Percentiles rank a stretch among this genome's conserved stretches.
phyloP scores from a whole-genome alignment of 2,113 vertebrate genomes.

The Labeo catla region DNA sequence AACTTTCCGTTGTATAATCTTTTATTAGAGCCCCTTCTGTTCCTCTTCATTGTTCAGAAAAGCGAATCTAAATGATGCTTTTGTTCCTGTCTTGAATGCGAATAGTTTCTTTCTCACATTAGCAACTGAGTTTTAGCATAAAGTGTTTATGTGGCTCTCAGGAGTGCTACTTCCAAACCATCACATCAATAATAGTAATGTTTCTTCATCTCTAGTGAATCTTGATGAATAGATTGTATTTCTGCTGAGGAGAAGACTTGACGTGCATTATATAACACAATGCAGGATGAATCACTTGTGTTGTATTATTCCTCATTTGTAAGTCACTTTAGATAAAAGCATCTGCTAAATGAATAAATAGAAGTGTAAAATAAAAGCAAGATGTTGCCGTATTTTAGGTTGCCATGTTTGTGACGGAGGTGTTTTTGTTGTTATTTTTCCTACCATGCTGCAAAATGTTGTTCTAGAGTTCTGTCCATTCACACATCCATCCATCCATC shows the following conservation, averaged over 20 bases:
- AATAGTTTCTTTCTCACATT: conserved; percentile 39
- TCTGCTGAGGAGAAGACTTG: conserved; percentile 8
- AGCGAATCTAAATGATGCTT: conserved; percentile 14
- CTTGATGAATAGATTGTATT: conserved; percentile 1
- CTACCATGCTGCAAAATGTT: background rate
- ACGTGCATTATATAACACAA: conserved; percentile 5
- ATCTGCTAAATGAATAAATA: conserved; percentile 2
- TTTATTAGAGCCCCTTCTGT: background rate
- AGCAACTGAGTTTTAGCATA: conserved; percentile 16
- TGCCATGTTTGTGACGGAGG: background rate
- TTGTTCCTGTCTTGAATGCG: conserved; percentile 17
- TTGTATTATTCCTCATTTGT: conserved; percentile 13
- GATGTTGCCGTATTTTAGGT: background rate
- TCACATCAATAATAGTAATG: conserved; percentile 14
- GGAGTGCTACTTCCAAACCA: conserved; percentile 22
- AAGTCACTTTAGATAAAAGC: conserved; percentile 17
- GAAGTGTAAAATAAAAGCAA: background rate
- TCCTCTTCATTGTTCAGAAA: conserved; percentile 33
- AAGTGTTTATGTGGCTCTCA: conserved; percentile 27
- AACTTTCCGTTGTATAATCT: conserved; percentile 1
- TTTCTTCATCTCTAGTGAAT: background rate
- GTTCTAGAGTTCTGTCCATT: too few species aligned
- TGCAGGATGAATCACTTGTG: conserved; percentile 12
- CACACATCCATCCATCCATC: too few species aligned
- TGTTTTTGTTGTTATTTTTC: background rate